Evolutionary conservation across 1,140 invertebrate species (phyloP), one percentile per base, ranked within the genome.

Genomic region (Myzus persicae): DNA sequence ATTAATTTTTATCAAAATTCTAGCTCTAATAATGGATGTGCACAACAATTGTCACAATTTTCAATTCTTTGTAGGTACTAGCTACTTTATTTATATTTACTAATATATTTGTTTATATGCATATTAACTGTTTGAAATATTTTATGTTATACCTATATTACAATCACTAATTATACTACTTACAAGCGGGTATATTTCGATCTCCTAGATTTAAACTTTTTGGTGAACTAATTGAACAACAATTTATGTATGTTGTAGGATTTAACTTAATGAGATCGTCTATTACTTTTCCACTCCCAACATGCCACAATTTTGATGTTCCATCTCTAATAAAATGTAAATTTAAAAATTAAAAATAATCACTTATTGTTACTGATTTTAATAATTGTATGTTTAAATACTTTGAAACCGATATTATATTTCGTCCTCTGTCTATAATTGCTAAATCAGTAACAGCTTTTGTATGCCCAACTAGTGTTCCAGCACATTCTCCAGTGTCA

Each of bases 391-490:
- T 90, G 11, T 20, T 26, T 59, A 94, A 94, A 94, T 95, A 96
- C 95, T 96, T 97, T 94, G 97, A 96, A 67, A 97, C 97, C 81
- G 97, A 97, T 42, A 98, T 95, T 44, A 98, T 95, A 95, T 97
- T 97, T 93, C 96, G 96, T 94, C 97, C 97, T 94, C 96, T 95
- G n/a, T 97, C 97, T 93, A 98, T 95, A 94, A 97, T 96, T 48
- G 95, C 96, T 91, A 97, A 95, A 95, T 97, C 97, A 81, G 95
- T 95, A 6, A 98, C 95, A 93, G 97, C 96, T 96, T 95, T 96
- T 92, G 94, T 96, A 94, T 98, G 97, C 2, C 97, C 97, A 94
- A 94, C 96, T 11, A 97, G 95, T 31, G 96, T 97, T 2, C 96
- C 96, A 87, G 97, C 96, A 95, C 97, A 97, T 42, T 96, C 94